These are phyloP conservation scores for Mesochorus sp. DNA, from an alignment of 2,888 invertebrate genomes.

Conservation along the genomic window DNA sequence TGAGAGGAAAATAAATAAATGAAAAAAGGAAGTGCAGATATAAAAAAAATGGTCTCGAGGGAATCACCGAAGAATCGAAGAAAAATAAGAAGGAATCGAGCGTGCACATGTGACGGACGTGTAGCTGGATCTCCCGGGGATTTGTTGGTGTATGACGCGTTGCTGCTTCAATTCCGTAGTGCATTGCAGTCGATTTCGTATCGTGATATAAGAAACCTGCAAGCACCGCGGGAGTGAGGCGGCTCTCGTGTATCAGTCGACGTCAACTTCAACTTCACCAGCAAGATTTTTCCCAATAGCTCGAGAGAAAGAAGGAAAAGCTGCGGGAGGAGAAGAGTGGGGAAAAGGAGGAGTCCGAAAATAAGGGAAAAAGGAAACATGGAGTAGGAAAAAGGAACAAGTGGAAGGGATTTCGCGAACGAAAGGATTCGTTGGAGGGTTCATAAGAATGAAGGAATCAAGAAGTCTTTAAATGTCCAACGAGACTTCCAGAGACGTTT, in stretches of 20 bases:
- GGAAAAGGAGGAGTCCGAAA: no score
- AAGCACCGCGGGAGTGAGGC: conserved; percentile 97
- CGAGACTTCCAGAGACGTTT: no score
- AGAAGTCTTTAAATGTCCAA: no score
- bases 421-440: no score
- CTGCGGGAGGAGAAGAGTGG: no score
- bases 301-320: no score
- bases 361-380: no score
- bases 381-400: no score
- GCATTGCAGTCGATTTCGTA: conserved; percentile 94
- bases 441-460: no score
- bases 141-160: conserved; percentile 80
- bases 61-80: not conserved
- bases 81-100: not conserved
- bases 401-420: no score
- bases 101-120: not conserved
- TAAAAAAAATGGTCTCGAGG: not conserved
- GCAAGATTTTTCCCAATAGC: no score
- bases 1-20: not conserved
- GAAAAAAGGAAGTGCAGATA: not conserved
- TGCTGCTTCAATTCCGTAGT: conserved; percentile 96
- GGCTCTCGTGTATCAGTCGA: conserved; percentile 81
- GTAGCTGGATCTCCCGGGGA: not conserved
- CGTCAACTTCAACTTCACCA: no score
- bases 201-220: conserved; percentile 86